Evolutionary conservation across 2,113 vertebrate species (phyloP), one percentile per base, ranked within the genome.

Genomic region (Butorides virescens): DNA sequence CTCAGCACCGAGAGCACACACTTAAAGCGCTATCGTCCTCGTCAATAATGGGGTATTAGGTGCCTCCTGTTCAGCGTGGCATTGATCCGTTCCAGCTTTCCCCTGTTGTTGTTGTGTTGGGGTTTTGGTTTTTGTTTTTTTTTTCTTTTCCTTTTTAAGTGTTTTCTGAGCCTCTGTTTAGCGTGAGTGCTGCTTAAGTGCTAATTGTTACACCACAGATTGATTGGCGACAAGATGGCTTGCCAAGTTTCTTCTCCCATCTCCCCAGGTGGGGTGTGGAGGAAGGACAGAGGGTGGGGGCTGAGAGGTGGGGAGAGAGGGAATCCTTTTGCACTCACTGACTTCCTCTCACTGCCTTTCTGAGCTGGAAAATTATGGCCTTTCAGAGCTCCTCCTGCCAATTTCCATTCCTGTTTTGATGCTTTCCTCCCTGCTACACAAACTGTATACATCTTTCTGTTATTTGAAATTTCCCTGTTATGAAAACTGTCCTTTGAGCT

Each of bases 141-240:
- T 80, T 52, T 55, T 6, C 42, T 88, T 92, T 95, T 79, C 89
- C 86, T 94, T 66, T 92, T 73, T 70, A 59, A 98, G 98, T 98
- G 98, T 98, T 98, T 98, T 98, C 96, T 97, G 96, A 97, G 96
- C 88, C 74, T 75, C 95, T 98, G 98, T 98, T 98, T 98, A 98
- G 98, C 93, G 85, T 95, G 98, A 98, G 97, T 98, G 98, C 97
- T 95, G 97, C 97, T 98, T 98, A 98, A 98, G 98, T 98, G 98
- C 98, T 99, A 98, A 98, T 97, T 98, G 98, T 98, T 98, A 99
- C 98, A 98, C 99, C 98, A 98, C 98, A 97, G 97, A 98, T 98
- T 98, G 98, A 98, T 98, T 97, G 97, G 98, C 97, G 97, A 98
- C 98, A 96, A 98, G 98, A 98, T 98, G 98, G 96, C 98, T 97